phyloP scores from a whole-genome alignment of 1,140 invertebrate genomes.

The Onthophagus taurus region DNA sequence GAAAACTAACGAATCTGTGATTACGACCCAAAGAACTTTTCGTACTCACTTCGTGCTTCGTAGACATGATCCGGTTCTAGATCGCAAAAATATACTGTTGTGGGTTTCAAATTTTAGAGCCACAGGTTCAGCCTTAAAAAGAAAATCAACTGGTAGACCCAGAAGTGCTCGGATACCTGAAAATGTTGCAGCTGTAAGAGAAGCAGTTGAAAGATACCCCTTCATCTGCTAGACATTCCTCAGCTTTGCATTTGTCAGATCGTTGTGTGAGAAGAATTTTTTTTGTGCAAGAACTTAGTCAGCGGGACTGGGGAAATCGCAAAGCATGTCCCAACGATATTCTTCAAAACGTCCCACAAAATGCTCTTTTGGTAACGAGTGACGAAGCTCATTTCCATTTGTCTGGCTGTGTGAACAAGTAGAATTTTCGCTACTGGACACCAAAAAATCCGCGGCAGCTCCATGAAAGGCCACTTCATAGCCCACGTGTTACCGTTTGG shows the following conservation, averaged over 20 bases:
- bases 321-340: conserved; percentile 9
- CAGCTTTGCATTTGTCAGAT: conserved; percentile 15
- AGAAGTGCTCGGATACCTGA: no score
- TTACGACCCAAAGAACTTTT: no score
- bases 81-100: conserved; percentile 11
- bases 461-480: conserved; percentile 15
- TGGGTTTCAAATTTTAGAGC: conserved; percentile 21
- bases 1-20: no score
- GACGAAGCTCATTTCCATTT: conserved; percentile 17
- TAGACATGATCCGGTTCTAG: conserved; percentile 8
- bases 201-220: conserved; percentile 14
- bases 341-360: conserved; percentile 10
- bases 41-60: conserved; percentile 12
- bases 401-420: conserved; percentile 13
- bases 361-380: conserved; percentile 12
- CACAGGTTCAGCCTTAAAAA: conserved; percentile 20
- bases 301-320: conserved; percentile 10
- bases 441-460: conserved; percentile 10
- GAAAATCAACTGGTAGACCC: conserved; percentile 17
- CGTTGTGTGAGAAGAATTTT: conserved; percentile 15
- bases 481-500: conserved; percentile 16
- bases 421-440: conserved; percentile 15
- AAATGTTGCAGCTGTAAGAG: conserved; percentile 16
- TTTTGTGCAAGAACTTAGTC: conserved; percentile 12
- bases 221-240: conserved; percentile 18